Percentiles rank a stretch among this genome's conserved stretches.
phyloP scores from a whole-genome alignment of 1,140 invertebrate genomes.

The Drosophila arawakana region DNA sequence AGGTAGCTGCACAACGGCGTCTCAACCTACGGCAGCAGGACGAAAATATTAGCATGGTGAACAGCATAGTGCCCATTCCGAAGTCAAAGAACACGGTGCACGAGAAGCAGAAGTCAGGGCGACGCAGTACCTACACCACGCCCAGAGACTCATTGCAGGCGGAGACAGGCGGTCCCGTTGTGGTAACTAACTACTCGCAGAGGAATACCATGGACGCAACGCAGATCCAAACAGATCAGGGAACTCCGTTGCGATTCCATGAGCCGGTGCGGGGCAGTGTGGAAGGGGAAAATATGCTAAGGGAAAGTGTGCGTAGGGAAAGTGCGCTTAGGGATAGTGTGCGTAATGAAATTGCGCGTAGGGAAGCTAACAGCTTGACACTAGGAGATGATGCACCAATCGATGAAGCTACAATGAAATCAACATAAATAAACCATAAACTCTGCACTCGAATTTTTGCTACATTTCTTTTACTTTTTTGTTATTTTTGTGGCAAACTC shows the following conservation, averaged over 20 bases:
- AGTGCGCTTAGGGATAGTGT: not conserved
- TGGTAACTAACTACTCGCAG: not conserved
- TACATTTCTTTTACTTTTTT: not conserved
- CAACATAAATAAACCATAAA: not conserved
- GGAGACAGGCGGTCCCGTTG: not conserved
- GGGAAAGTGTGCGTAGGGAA: not conserved
- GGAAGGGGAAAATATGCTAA: not conserved
- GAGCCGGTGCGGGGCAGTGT: not conserved
- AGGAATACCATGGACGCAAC: conserved; percentile 2
- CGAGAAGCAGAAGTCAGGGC: not conserved
- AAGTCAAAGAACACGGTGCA: not conserved
- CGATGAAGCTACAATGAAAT: not conserved
- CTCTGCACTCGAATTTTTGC: conserved; percentile 12
- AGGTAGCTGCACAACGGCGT: not conserved
- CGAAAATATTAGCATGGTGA: not conserved
- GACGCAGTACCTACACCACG: not conserved
- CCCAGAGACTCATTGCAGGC: not conserved
- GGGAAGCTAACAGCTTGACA: too few species aligned
- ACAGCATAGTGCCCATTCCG: not conserved
- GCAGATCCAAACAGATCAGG: not conserved
- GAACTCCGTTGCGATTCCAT: not conserved
- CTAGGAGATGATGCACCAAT: not conserved
- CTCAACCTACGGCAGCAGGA: not conserved
- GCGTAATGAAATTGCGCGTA: not conserved
- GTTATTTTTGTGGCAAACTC: conserved; percentile 1